Evolutionary conservation across 2,113 vertebrate genomes (phyloP).

Genomic region (Orycteropus afer): DNA sequence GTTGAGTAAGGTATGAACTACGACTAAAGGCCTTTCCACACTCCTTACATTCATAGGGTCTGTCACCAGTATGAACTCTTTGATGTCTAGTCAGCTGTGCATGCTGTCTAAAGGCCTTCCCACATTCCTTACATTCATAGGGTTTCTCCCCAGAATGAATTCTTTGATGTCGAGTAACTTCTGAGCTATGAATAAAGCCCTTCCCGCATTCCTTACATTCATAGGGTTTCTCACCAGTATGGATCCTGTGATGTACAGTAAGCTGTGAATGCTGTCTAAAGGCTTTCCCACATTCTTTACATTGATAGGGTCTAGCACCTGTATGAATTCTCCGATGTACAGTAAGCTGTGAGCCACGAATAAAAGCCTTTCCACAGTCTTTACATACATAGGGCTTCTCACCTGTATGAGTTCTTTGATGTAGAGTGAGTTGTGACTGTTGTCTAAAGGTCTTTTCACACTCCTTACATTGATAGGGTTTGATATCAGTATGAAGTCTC

Average conservation of each 20-base stretch:
- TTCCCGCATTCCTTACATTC: constrained; percentile 81
- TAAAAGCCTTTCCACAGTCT: constrained; percentile 88
- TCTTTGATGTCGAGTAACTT: constrained; percentile 77
- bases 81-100: constrained; percentile 73
- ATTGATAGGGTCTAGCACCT: constrained; percentile 79
- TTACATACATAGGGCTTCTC: constrained; percentile 86
- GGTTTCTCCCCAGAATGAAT: constrained; percentile 81
- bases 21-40: constrained; percentile 80
- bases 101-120: constrained; percentile 70
- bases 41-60: constrained; percentile 69
- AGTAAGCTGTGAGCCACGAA: constrained; percentile 83
- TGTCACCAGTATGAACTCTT: constrained; percentile 77
- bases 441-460: constrained; percentile 77
- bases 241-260: constrained; percentile 77
- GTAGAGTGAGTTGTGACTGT: constrained; percentile 85
- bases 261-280: constrained; percentile 76
- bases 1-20: constrained; percentile 75
- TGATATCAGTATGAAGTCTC: constrained; percentile 75
- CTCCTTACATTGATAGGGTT: constrained; percentile 76
- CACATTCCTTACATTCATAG: constrained; percentile 74
- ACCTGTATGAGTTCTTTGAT: constrained; percentile 76
- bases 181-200: constrained; percentile 78
- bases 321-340: constrained; percentile 81
- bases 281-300: constrained; percentile 79
- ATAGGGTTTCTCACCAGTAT: constrained; percentile 82